Evolutionary conservation across 2,113 vertebrate species (phyloP), one percentile per base, ranked within the genome.

Genomic region (Cephalopterus ornatus): DNA sequence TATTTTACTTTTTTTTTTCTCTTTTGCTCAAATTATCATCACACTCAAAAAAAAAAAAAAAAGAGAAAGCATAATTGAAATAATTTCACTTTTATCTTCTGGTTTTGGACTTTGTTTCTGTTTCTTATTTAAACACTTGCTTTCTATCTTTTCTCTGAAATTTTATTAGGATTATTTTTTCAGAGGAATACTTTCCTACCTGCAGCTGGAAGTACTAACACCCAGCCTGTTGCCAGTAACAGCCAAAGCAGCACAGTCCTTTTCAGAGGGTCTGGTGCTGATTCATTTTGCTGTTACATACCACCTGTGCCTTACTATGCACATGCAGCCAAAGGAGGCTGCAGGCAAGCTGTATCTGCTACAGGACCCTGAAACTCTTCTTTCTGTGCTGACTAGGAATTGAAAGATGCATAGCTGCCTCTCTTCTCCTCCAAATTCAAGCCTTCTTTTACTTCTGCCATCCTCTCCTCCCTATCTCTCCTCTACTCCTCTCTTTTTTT

Each of bases 341-440:
- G 39, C 22, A 78, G 28, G 19, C 22, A 85, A 89, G n/a, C 27
- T 76, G 15, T 19, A 18, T 55, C 35, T 71, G 67, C 67, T 58
- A 8, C 8, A 55, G 24, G 27, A 77, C 19, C 11, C 44, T 33
- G 8, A 87, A 95, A 67, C 6, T 46, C 79, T 71, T 88, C 22
- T 81, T 81, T 42, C 52, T 71, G 2, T 22, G 42, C 27, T 3
- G 12, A 37, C 27, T 56, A 32, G 0, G 0, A 35, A 20, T 33
- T 44, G 4, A 80, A 88, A 81, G 39, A 74, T 9, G 5, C 39
- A 78, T 21, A 52, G 37, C 39, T 58, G 33, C 35, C 35, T 77
- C 72, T 77, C 27, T 47, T 46, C 55, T 58, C 44, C 44, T 77
- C 21, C 50, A 28, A 86, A 84, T 27, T 17, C 1, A 6, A 76